Evolutionary conservation across 2,113 vertebrate genomes (phyloP).

Genomic region (Ginglymostoma cirratum): DNA sequence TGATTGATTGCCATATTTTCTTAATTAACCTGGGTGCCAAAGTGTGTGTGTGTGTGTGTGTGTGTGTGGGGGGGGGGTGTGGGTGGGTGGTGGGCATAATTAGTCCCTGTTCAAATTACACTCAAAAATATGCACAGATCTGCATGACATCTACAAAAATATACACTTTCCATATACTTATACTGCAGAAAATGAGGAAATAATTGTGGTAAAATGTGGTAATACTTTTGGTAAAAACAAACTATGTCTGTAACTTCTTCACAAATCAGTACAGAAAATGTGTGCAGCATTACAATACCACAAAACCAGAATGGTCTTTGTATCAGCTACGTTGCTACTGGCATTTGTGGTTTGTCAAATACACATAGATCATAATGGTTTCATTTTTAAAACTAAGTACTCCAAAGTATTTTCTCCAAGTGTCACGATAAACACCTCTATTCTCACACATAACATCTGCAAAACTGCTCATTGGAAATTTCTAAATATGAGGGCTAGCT

Average conservation of each 20-base stretch:
- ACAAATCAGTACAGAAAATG: not conserved
- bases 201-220: conserved; percentile 6
- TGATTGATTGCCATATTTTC: not conserved
- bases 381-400: not conserved
- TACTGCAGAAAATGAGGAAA: conserved; percentile 8
- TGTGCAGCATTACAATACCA: not conserved
- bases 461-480: not conserved
- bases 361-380: not conserved
- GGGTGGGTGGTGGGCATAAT: not conserved
- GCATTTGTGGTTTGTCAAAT: conserved; percentile 11
- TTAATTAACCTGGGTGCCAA: not conserved
- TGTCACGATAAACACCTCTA: not conserved
- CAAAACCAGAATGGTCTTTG: conserved; percentile 19
- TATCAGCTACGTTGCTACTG: not conserved
- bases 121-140: not conserved
- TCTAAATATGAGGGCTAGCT: not conserved
- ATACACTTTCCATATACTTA: not conserved
- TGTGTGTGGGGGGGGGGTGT: not conserved
- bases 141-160: not conserved
- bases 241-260: not conserved
- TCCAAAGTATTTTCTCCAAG: not conserved
- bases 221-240: not conserved
- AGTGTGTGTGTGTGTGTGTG: not conserved
- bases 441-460: not conserved
- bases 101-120: not conserved